Base-by-base conservation (phyloP, 2,888 invertebrate genomes). In the Ametastegia equiseti region DNA sequence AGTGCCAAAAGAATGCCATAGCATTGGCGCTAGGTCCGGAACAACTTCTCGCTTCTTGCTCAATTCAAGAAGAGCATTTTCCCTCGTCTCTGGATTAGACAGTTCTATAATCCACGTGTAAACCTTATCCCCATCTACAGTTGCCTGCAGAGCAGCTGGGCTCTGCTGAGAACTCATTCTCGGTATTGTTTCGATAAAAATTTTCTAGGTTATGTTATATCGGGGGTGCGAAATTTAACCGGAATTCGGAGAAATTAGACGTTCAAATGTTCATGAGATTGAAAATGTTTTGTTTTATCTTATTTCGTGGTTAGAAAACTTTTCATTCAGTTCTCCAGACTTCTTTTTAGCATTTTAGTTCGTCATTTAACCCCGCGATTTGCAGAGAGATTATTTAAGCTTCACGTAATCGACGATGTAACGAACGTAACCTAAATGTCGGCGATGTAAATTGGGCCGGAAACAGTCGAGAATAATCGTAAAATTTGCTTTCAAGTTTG, bases 1-100 rank as follows among this genome's bases (percentile, higher is more conserved):
- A 2, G 98, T 98, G n/a, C 98, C 98, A 92, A 98, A 98, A 84
- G 98, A 98, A 92, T 99, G 97, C 99, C 99, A 99, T 84, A 99
- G 92, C 97, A 99, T 98, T 0, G 99, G 98, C 2, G 99, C 99
- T 87, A 99, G 93, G 91, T 99, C 99, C 36, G 98, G 97, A 36
- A 99, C 98, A 75, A 97, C 95, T 92, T 97, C 97, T 13, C 97
- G 93, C 88, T 97, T 97, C 89, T 97, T 97, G 88, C 97, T 99
- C 54, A 99, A 93, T 92, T 99, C 99, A 75, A 98, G 93, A n/a
- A 99, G 93, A 47, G 99, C 99, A 93, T 97, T 97, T 93, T 99
- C 99, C 69, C 99, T 94, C 0, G 98, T 98, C 87, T 98, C 97
- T 27, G 98, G 97, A 92, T 97, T 97, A 63, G 98, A 97, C 73